Evolutionary conservation across 92 coral and sea anemone genomes (phyloP), one percentile per base, ranked within the genome.

Genomic region (Galaxea fascicularis): DNA sequence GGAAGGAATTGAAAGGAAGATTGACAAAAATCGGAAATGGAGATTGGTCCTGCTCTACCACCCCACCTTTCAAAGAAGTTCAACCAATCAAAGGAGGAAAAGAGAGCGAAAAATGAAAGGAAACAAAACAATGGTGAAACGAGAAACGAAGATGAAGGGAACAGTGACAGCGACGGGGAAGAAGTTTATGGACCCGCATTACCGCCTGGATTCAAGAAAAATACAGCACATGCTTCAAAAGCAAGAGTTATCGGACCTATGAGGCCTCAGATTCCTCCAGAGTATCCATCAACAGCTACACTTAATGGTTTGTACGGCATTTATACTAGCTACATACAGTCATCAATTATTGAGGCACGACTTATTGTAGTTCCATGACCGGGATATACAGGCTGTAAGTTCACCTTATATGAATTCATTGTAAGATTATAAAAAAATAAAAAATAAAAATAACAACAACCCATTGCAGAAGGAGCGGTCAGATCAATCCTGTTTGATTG

Each of bases 11-110:
- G n/a, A 49, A 60, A 49, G 17, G 16, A n/a, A 71, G 30, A 57
- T 12, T 35, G 26, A 21, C 22, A 5, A 20, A 70, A 13, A 60
- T 49, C 71, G 58, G 22, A 6, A 16, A 96, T 96, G 98, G 98
- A 95, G 66, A 86, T 92, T 71, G 98, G 98, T 26, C 98, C 98
- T 68, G 52, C 76, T 60, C 88, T 92, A 10, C 98, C 98, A 52
- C 94, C 95, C 15, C 94, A 96, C 87, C 79, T 94, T 13, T 41
- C 84, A 25, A 67, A 30, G 27, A 82, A 57, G 12, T 12, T 29
- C n/a, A 77, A 53, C 49, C 7, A 31, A 62, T 65, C 16, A 22
- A 20, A 16, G 17, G 62, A 70, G 6, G 53, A 77, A 51, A 45
- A 58, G 25, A 26, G 10, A 47, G 21, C 24, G 53, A 24, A 66